A percentile compares a stretch with the other conserved stretches of the same genome.
Conservation (phyloP, 53 echinoderm and acorn worm species). For the Stichopus horrens region DNA sequence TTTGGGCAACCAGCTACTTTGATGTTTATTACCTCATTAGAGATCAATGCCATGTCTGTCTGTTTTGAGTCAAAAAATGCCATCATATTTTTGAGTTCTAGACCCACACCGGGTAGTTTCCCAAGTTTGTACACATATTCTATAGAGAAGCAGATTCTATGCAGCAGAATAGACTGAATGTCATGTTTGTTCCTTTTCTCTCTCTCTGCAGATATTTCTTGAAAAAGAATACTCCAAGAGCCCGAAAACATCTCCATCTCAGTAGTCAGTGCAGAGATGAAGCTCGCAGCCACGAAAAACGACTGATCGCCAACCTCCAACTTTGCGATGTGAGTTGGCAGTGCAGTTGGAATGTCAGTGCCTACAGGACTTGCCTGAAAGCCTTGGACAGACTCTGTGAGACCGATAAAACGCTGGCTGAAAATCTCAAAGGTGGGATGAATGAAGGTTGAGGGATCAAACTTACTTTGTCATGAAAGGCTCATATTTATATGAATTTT, state of each 20-base stretch:
- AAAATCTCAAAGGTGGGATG: slow-evolving; percentile 70
- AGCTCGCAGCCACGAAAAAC: slow-evolving; percentile 50
- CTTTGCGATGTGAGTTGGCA: slow-evolving; percentile 78
- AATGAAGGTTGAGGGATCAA: too few species aligned
- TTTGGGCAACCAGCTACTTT: too few species aligned
- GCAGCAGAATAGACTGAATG: too few species aligned
- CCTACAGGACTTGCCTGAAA: slow-evolving; percentile 70
- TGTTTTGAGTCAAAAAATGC: neutral
- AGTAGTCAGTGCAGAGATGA: slow-evolving; percentile 79
- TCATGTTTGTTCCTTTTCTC: neutral
- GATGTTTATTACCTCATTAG: too few species aligned
- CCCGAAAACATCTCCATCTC: slow-evolving; percentile 55
- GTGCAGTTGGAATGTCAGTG: slow-evolving; percentile 74
- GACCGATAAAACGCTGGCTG: slow-evolving; percentile 58
- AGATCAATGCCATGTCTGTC: too few species aligned
- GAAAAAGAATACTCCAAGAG: slow-evolving; percentile 60
- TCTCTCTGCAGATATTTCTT: slow-evolving; percentile 64
- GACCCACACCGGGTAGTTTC: too few species aligned
- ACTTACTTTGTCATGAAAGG: too few species aligned
- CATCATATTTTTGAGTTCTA: too few species aligned
- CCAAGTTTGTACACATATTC: too few species aligned
- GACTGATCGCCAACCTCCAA: slow-evolving; percentile 56
- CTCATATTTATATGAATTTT: too few species aligned
- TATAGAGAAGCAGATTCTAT: too few species aligned
- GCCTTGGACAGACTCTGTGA: slow-evolving; percentile 54